Base-by-base conservation (phyloP, 2,888 invertebrate genomes). In the Phragmatobia fuliginosa region DNA sequence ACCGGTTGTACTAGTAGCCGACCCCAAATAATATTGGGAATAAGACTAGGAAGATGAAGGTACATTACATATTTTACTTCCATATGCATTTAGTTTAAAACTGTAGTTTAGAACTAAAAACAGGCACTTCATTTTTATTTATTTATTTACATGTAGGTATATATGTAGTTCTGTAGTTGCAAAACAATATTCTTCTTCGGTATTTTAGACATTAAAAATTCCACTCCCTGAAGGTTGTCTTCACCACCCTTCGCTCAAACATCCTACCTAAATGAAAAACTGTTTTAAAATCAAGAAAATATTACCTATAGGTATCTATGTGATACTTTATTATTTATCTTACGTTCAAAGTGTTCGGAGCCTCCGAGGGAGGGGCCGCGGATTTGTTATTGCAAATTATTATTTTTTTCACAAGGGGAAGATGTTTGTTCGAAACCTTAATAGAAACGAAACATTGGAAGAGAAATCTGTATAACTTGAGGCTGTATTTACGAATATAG, bases 351-450 rank as follows among this genome's bases (percentile, higher is more conserved):
- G 77, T 77, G 73, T 74, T 77, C 74, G 69, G 65, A 33, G 49
- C 56, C 38, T 28, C 28, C 21, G 25, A 58, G 83, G 84, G 82
- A 78, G 80, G 82, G 73, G 64, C 78, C 68, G 82, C 84, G 81
- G 83, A 75, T 76, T 90, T 92, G 91, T 91, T 92, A 88, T 92
- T 90, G 80, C 88, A 91, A 92, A 92, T 92, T 91, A 90, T 87
- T 86, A 91, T 90, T 91, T 67, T 84, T 90, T 89, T 81, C 83
- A 86, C 88, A 87, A 88, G 67, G 79, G 83, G 85, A 87, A 85
- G 81, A 85, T 89, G 89, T 91, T 91, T 89, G 87, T 84, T 74
- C 83, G 85, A 85, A 83, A 85, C 82, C 86, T 85, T 92, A 91
- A 92, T 90, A 89, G 88, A 91, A 92, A 88, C 86, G 88, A 82